Evolutionary conservation across 2,113 vertebrate species (phyloP).

Genomic region (Calidris pygmaea): DNA sequence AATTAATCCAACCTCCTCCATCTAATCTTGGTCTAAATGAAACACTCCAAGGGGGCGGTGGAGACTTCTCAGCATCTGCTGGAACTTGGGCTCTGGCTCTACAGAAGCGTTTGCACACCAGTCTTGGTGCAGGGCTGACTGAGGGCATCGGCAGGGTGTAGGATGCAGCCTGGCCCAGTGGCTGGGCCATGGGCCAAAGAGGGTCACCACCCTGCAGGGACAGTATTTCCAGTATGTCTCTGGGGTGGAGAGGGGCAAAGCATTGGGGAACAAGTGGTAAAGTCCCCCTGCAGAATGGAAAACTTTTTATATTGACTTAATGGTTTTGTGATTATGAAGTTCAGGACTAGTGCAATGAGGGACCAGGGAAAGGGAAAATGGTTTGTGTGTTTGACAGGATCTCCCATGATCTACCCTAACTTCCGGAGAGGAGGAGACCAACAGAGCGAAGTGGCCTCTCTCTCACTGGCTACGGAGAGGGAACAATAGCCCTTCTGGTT

Average conservation of each 20-base stretch:
- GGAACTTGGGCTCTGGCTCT: neutral
- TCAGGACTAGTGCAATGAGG: neutral
- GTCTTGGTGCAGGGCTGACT: neutral
- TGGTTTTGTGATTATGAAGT: neutral
- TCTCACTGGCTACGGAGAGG: neutral
- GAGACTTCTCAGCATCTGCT: neutral
- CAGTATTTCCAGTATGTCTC: neutral
- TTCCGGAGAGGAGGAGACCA: neutral
- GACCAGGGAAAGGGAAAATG: neutral
- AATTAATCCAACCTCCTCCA: neutral
- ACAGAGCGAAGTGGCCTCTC: neutral
- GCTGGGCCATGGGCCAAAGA: neutral
- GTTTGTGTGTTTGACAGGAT: neutral
- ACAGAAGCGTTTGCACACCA: neutral
- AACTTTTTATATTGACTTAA: neutral
- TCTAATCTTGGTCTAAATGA: neutral
- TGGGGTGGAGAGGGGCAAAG: neutral
- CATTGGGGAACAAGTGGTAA: neutral
- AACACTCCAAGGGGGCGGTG: neutral
- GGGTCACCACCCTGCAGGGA: neutral
- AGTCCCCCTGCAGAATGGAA: neutral
- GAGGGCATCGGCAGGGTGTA: neutral
- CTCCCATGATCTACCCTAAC: neutral
- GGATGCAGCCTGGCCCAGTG: neutral
- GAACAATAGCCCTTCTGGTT: neutral